Evolutionary conservation across 2,888 invertebrate genomes (phyloP), one percentile per base, ranked within the genome.

Genomic region (Ferrisia virgata): DNA sequence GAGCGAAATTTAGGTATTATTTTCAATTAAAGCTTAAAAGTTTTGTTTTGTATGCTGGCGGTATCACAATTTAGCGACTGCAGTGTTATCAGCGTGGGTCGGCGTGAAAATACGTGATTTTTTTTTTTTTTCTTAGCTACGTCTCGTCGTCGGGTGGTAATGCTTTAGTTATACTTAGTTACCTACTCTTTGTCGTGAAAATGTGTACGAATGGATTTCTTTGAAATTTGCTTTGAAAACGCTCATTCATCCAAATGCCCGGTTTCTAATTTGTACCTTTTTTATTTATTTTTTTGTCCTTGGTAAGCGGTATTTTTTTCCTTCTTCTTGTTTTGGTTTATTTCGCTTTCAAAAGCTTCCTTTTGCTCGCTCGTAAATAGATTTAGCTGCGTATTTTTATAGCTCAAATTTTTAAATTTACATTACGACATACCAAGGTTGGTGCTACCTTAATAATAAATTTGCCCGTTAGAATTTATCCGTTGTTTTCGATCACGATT

Each of bases 21-120:
- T 72, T 72, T 72, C 72, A 72, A 72, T 72, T 72, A 72, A 72
- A 72, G 72, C 58, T 64, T 64, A 64, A 47, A 64, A 64, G 11
- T n/a, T n/a, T n/a, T n/a, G 11, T 64, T 64, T 28, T 9, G 3
- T 13, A 64, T 47, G 40, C 40, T 11, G 3, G 33, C 8, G 33
- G n/a, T 33, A 11, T 72, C 33, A 72, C 22, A 36, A 72, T 72
- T 72, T 72, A n/a, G 33, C 31, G 15, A 72, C 72, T 33, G 33
- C n/a, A n/a, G n/a, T n/a, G n/a, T n/a, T n/a, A n/a, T 33, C 15
- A 33, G 33, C n/a, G 33, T n/a, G 1, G 58, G 33, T 72, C 47
- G n/a, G 72, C 11, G 28, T n/a, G 72, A 72, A 72, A 72, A 72
- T 33, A 22, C n/a, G n/a, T n/a, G n/a, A 31, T 72, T 36, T 72